These are phyloP conservation scores for Aurelia coerulea DNA, from an alignment of 30 jellyfish, hydroid and myxozoan species.

Conservation along the genomic window DNA sequence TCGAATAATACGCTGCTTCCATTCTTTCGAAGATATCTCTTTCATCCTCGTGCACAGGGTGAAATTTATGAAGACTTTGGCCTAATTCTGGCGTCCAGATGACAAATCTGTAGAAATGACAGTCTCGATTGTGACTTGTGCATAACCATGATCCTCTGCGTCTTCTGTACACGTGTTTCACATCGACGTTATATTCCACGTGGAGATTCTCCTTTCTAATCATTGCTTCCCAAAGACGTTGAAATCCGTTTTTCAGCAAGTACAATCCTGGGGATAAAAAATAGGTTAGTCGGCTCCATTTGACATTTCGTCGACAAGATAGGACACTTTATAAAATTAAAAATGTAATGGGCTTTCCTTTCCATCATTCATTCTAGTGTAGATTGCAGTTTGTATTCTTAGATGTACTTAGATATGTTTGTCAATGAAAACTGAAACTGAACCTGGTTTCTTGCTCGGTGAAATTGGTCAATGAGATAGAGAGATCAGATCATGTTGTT, in stretches of 20 bases:
- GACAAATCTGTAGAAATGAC: constrained; percentile 80
- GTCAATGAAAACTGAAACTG: no score
- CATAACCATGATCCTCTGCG: constrained; percentile 68
- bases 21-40: constrained; percentile 42
- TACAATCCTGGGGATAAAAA: constrained; percentile 15
- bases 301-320: no score
- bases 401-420: no score
- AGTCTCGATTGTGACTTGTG: constrained; percentile 20
- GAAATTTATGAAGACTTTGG: constrained; percentile 61
- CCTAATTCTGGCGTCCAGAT: constrained; percentile 94
- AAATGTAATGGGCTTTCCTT: no score
- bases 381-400: no score
- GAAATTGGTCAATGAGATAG: no score
- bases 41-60: constrained; percentile 42
- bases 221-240: constrained; percentile 79
- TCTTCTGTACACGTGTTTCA: constrained; percentile 54
- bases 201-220: constrained; percentile 66
- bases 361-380: no score
- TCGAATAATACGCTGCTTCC: constrained; percentile 62
- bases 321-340: no score
- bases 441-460: no score
- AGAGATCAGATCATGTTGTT: no score
- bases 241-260: constrained; percentile 85
- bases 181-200: constrained; percentile 56
- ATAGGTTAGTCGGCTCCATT: background rate